Conservation (phyloP, 1,140 invertebrate species). For the Melitaea cinxia region DNA sequence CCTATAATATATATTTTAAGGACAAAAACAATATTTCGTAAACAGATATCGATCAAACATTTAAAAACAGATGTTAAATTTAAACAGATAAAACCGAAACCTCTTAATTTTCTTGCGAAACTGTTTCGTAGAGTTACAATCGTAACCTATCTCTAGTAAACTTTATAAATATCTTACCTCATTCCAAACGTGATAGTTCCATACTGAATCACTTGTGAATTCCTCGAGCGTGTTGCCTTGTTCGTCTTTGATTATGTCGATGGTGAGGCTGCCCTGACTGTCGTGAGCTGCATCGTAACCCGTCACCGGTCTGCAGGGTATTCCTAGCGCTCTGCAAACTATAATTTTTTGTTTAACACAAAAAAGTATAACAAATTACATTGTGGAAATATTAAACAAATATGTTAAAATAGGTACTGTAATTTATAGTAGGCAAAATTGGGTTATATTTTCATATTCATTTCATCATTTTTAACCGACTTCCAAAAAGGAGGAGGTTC, state of each 20-base stretch:
- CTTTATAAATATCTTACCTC: slow-evolving; percentile 83
- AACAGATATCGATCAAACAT: neutral
- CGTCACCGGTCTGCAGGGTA: slow-evolving; percentile 92
- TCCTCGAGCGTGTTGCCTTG: slow-evolving; percentile 91
- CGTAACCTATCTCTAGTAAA: neutral
- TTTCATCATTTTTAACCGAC: too few relatives aligned
- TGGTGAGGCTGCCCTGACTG: slow-evolving; percentile 93
- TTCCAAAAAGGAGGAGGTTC: too few relatives aligned
- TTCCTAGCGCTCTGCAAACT: slow-evolving; percentile 93
- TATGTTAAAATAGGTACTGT: too few relatives aligned
- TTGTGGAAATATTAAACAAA: too few relatives aligned
- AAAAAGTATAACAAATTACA: neutral
- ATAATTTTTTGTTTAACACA: neutral
- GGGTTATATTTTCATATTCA: too few relatives aligned
- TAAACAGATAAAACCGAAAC: slow-evolving; percentile 19
- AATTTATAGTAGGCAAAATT: too few relatives aligned
- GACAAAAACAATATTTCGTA: neutral
- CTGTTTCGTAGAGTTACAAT: slow-evolving; percentile 5
- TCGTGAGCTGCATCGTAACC: slow-evolving; percentile 96
- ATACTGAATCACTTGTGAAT: slow-evolving; percentile 92
- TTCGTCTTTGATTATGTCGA: slow-evolving; percentile 93
- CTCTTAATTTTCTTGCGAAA: slow-evolving; percentile 25
- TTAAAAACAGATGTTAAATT: slow-evolving; percentile 29
- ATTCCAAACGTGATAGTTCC: slow-evolving; percentile 99
- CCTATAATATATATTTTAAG: neutral